phyloP scores from a whole-genome alignment of 53 echinoderm and acorn worm species.

The Apostichopus leukothele region DNA sequence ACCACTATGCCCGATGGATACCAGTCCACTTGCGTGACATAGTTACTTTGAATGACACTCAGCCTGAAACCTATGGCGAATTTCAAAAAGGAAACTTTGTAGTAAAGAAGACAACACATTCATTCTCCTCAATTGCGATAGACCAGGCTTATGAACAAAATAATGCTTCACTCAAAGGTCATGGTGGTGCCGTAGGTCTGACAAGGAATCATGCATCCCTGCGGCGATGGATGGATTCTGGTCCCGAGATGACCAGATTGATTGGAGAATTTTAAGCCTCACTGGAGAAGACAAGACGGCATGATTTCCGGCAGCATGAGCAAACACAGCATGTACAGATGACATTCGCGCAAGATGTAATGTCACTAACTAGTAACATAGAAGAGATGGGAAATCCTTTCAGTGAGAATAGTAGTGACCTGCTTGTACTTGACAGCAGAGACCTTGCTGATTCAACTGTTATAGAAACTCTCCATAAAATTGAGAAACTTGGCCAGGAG shows the following conservation, averaged over 20 bases:
- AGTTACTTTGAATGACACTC: neutral
- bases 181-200: constrained; percentile 50
- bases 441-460: constrained; percentile 25
- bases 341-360: constrained; percentile 27
- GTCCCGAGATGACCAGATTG: constrained; percentile 44
- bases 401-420: constrained; percentile 12
- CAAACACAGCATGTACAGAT: constrained; percentile 41
- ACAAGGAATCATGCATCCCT: constrained; percentile 39
- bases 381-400: constrained; percentile 36
- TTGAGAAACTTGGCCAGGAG: constrained; percentile 16
- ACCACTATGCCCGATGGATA: constrained; percentile 46
- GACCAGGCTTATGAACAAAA: constrained; percentile 59
- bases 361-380: constrained; percentile 14
- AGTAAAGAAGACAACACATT: neutral
- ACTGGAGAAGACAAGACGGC: neutral
- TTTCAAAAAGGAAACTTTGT: neutral
- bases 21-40: constrained; percentile 39
- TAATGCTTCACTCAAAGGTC: constrained; percentile 48
- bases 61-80: constrained; percentile 45
- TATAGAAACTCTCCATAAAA: constrained; percentile 21
- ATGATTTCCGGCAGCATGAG: constrained; percentile 52
- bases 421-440: constrained; percentile 49
- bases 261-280: constrained; percentile 44
- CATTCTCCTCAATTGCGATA: constrained; percentile 48
- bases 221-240: constrained; percentile 50